Percentiles rank a stretch among this genome's conserved stretches.
Evolutionary conservation across 1,140 invertebrate species (phyloP).

Genomic region (Orchesella cincta): DNA sequence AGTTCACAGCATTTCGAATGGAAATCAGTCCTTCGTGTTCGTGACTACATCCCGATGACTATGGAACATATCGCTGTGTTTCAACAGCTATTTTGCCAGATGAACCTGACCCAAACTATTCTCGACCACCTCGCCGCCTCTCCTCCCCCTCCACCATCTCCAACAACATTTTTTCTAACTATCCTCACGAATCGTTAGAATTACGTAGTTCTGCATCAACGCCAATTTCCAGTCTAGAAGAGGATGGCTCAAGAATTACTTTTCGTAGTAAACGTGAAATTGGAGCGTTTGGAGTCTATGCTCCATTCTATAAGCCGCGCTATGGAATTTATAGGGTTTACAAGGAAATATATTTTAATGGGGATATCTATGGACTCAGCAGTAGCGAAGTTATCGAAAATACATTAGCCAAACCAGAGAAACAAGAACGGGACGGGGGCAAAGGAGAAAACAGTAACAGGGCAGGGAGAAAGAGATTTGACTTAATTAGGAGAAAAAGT

Average conservation of each 20-base stretch:
- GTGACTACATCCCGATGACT: slow-evolving; percentile 44
- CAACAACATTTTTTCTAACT: not conserved
- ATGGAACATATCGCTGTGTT: slow-evolving; percentile 46
- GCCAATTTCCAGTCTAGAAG: not conserved
- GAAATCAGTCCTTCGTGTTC: slow-evolving; percentile 42
- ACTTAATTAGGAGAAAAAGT: not conserved
- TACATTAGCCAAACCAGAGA: not conserved
- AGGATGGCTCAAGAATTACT: no score
- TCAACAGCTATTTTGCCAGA: slow-evolving; percentile 46
- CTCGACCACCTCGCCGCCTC: not conserved
- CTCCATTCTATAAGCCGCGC: slow-evolving; percentile 3
- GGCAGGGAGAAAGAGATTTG: not conserved
- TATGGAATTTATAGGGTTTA: slow-evolving; percentile 10
- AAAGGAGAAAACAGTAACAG: not conserved
- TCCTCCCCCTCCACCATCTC: not conserved
- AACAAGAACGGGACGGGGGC: not conserved
- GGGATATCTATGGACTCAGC: not conserved
- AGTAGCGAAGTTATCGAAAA: not conserved
- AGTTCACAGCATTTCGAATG: slow-evolving; percentile 41
- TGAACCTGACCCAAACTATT: slow-evolving; percentile 19
- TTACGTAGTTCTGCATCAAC: not conserved
- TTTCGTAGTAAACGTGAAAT: not conserved
- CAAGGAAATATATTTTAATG: slow-evolving; percentile 2
- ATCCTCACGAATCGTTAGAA: not conserved
- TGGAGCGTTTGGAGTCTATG: slow-evolving; percentile 1